These are phyloP conservation scores for Orchestes rusci DNA, from an alignment of 2,888 invertebrate species.

Conservation along the genomic window DNA sequence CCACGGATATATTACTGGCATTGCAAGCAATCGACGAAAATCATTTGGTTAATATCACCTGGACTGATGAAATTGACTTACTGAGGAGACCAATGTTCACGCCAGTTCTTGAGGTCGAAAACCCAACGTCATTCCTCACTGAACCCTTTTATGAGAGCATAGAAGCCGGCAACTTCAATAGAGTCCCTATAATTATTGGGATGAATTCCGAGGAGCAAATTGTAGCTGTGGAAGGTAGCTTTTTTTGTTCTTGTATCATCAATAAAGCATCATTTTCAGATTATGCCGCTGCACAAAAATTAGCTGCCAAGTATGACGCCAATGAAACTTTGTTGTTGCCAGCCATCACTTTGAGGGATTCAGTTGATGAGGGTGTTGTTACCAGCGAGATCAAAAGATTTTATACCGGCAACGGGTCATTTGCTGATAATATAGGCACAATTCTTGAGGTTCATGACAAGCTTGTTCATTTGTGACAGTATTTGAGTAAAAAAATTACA, in stretches of 20 bases:
- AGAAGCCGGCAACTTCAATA: conserved; percentile 21
- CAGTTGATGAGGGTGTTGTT: too few species aligned
- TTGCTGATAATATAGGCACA: too few species aligned
- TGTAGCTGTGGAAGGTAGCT: not conserved
- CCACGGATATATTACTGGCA: conserved; percentile 7
- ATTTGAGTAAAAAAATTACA: conserved; percentile 17
- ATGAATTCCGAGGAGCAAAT: conserved; percentile 37
- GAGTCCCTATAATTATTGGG: conserved; percentile 48
- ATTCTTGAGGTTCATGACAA: too few species aligned
- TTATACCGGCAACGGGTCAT: too few species aligned
- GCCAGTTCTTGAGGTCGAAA: conserved; percentile 24
- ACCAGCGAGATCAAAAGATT: too few species aligned
- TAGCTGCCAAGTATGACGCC: conserved; percentile 18
- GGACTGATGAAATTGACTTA: not conserved
- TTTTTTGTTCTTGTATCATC: not conserved
- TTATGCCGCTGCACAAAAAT: not conserved
- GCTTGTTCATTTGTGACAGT: too few species aligned
- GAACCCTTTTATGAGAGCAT: conserved; percentile 23
- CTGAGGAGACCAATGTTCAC: conserved; percentile 15
- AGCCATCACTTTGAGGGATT: conserved; percentile 18
- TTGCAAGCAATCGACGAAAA: conserved; percentile 16
- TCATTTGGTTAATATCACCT: conserved; percentile 5
- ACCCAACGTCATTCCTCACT: conserved; percentile 21
- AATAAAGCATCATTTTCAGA: not conserved
- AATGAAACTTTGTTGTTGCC: conserved; percentile 20